Evolutionary conservation across 2,888 invertebrate species (phyloP), one percentile per base, ranked within the genome.

Genomic region (Epirrita christyi): DNA sequence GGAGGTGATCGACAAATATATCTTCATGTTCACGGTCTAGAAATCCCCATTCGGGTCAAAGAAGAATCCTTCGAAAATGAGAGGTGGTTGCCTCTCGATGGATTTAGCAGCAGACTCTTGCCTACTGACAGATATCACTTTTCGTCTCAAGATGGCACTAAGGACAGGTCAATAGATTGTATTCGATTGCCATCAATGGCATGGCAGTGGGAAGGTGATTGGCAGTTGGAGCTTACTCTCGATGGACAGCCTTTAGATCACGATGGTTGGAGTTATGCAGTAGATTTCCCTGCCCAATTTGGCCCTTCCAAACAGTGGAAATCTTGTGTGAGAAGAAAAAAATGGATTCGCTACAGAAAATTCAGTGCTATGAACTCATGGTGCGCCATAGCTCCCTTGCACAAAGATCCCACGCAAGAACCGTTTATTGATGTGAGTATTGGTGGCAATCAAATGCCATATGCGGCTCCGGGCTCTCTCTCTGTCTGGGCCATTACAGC

Each of bases 131-230:
- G 98, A 63, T 96, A 95, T 75, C 95, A 94, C 72, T 98, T 96
- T 92, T 98, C 98, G 10, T 96, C 95, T 69, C 94, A 94, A 72
- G 97, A 97, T 92, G 98, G 98, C 6, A 94, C 94, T 7, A 93
- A 94, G 34, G 96, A 97, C 72, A 93, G 97, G 57, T 94, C 95
- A 32, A 95, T 96, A 66, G 96, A 96, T 72, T 95, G 95, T 80
- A 97, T 98, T 59, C 93, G 96, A 62, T 86, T 98, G 44, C 98
- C 98, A 6, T 98, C 98, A 0, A 96, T 97, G 95, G 97, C 97
- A 11, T 98, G 98, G 98, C 96, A 97, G 75, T 98, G 98, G 98
- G 98, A 98, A 89, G 97, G 97, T 2, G 97, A 97, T 68, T 98
- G 98, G 98, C 95, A 96, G 71, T 91, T 97, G 54, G 97, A 97